phyloP scores from a whole-genome alignment of 2,797 vertebrate species.

The Selene dorsalis region DNA sequence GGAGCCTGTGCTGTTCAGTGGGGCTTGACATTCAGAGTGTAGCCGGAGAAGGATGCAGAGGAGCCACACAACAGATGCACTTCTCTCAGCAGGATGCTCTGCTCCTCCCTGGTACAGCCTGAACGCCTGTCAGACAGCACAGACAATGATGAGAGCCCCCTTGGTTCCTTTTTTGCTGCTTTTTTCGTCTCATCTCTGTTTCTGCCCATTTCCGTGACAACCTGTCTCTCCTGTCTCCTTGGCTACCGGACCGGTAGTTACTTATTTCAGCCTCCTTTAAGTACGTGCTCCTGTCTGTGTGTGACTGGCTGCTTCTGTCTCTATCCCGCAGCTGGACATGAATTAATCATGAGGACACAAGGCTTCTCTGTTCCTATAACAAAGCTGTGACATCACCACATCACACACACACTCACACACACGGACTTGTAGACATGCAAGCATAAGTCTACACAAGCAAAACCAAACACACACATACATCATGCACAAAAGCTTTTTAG shows the following conservation, averaged over 20 bases:
- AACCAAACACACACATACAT: slow-evolving; percentile 43
- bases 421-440: slow-evolving; percentile 56
- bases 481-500: slow-evolving; percentile 54
- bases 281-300: slow-evolving; percentile 77
- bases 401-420: slow-evolving; percentile 61
- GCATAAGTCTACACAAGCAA: slow-evolving; percentile 41
- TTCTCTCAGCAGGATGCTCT: slow-evolving; percentile 75
- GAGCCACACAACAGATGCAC: slow-evolving; percentile 77
- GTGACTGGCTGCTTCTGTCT: slow-evolving; percentile 86
- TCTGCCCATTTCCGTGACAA: slow-evolving; percentile 65
- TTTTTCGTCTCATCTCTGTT: slow-evolving; percentile 48
- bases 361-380: slow-evolving; percentile 86
- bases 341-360: slow-evolving; percentile 88
- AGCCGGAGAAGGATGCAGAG: slow-evolving; percentile 79
- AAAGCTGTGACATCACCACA: slow-evolving; percentile 87
- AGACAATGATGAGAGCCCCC: slow-evolving; percentile 51
- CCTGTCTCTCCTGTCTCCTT: slow-evolving; percentile 77
- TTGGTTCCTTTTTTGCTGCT: slow-evolving; percentile 37
- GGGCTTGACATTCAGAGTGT: slow-evolving; percentile 84
- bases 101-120: slow-evolving; percentile 65
- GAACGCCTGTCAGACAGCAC: slow-evolving; percentile 65
- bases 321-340: slow-evolving; percentile 88
- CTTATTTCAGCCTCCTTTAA: slow-evolving; percentile 77
- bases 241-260: slow-evolving; percentile 72
- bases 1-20: slow-evolving; percentile 79